Base-by-base conservation (phyloP, 2,888 invertebrate species). In the Melanostoma mellinum region DNA sequence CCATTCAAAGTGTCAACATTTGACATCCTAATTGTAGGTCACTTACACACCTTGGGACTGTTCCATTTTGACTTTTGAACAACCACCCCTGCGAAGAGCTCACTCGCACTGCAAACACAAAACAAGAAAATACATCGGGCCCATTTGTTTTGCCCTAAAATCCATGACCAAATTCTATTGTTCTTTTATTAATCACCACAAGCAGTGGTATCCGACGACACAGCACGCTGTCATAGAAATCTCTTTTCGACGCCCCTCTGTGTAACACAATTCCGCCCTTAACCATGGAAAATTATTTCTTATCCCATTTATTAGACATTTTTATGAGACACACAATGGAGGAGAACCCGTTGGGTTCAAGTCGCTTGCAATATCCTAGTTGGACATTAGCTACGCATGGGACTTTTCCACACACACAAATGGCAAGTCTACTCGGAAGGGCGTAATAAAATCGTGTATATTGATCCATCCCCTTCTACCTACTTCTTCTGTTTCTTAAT, bases 201-300 rank as follows among this genome's bases (percentile, higher is more conserved):
- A 75, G 30, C 56, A 40, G 50, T 63, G 65, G 65, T 74, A 72
- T 72, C 77, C 65, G 65, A 42, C 33, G 46, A 48, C 71, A 61
- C 81, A 82, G 77, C 63, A 61, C 60, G 77, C 55, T 77, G 63
- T 48, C 77, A 58, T 32, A 63, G 50, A 58, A 67, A 38, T 55
- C 35, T 36, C 20, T 69, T 38, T 20, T 48, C 44, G 50, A 44
- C 33, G 8, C 42, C 82, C 78, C 53, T 68, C 56, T 73, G 78
- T 33, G 68, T 20, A 71, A 68, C 77, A 82, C 77, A 82, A 78
- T 73, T 63, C 52, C 32, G 73, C 78, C 78, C 46, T 69, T 82
- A 79, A 82, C 82, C 82, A 78, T 63, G 82, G 82, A 69, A 78
- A 82, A 82, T 82, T 78, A 77, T 78, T 82, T 82, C 82, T 78